phyloP scores from a whole-genome alignment of 2,888 invertebrate genomes.

The Tenthredo notha region DNA sequence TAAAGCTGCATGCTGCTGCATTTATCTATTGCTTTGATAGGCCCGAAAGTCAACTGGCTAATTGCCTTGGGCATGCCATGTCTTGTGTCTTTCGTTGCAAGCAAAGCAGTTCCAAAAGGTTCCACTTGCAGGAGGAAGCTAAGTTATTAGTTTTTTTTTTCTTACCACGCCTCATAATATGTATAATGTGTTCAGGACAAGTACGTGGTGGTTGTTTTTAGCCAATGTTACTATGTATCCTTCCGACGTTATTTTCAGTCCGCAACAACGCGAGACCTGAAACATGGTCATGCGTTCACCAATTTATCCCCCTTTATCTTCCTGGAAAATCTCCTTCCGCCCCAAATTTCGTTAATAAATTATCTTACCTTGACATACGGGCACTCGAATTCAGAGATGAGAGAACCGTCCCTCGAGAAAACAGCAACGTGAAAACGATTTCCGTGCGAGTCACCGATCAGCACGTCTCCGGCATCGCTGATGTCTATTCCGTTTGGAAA shows the following conservation, averaged over 20 bases:
- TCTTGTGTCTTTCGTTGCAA: conserved; percentile 70
- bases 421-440: conserved; percentile 99
- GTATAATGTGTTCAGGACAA: conserved; percentile 96
- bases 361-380: conserved; percentile 94
- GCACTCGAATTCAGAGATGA: conserved; percentile 96
- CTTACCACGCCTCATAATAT: conserved; percentile 87
- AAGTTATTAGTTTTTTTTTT: conserved; percentile 67
- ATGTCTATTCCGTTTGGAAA: conserved; percentile 99
- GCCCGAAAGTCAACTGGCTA: conserved; percentile 71
- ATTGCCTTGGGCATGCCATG: conserved; percentile 63
- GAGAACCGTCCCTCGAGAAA: conserved; percentile 92
- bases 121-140: conserved; percentile 63
- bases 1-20: conserved; percentile 72
- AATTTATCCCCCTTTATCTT: background rate
- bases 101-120: conserved; percentile 67
- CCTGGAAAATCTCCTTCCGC: background rate
- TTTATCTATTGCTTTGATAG: conserved; percentile 74
- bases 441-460: conserved; percentile 98
- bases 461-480: conserved; percentile 97
- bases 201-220: conserved; percentile 99
- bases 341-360: background rate
- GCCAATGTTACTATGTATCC: conserved; percentile 97
- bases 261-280: conserved; percentile 99
- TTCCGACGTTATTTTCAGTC: conserved; percentile 97
- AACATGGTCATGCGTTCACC: conserved; percentile 57